Conservation (phyloP, 2,888 invertebrate species). For the Galerucella calmariensis region DNA sequence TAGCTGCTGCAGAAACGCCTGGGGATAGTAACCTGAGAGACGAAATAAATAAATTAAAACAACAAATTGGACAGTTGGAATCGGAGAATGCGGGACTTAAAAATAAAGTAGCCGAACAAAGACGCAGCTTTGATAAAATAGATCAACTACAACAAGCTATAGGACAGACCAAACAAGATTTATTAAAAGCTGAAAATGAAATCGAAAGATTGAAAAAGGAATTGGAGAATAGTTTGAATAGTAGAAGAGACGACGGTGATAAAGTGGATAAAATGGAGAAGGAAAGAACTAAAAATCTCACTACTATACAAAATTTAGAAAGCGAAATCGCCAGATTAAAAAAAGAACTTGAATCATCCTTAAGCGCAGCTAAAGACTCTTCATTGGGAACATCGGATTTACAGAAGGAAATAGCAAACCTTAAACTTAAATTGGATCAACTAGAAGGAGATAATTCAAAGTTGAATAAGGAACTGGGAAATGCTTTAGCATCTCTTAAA, state of each 20-base stretch:
- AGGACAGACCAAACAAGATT: constrained; percentile 41
- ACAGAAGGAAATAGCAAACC: constrained; percentile 46
- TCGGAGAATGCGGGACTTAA: constrained; percentile 41
- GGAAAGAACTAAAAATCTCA: constrained; percentile 46
- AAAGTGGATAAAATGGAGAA: constrained; percentile 47
- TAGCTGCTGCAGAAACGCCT: constrained; percentile 1
- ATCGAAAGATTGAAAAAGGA: constrained; percentile 48
- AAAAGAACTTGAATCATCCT: constrained; percentile 47
- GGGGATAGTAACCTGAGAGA: constrained; percentile 35
- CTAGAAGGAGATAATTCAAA: constrained; percentile 46
- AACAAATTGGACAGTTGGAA: constrained; percentile 37
- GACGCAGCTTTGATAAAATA: constrained; percentile 43
- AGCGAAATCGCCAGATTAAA: constrained; percentile 46
- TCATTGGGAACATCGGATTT: constrained; percentile 39
- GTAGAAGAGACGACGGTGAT: constrained; percentile 42
- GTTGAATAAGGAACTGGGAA: constrained; percentile 42
- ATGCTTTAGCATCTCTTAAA: constrained; percentile 31
- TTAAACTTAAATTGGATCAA: constrained; percentile 40
- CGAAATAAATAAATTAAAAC: constrained; percentile 43
- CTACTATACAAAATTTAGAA: constrained; percentile 45
- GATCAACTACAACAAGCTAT: constrained; percentile 44
- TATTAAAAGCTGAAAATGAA: constrained; percentile 43
- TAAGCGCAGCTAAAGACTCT: constrained; percentile 44
- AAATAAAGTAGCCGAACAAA: constrained; percentile 40
- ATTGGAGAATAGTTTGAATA: constrained; percentile 39